Percentiles rank a stretch among this genome's conserved stretches.
phyloP scores from a whole-genome alignment of 2,113 vertebrate species.

The Oxyura jamaicensis region DNA sequence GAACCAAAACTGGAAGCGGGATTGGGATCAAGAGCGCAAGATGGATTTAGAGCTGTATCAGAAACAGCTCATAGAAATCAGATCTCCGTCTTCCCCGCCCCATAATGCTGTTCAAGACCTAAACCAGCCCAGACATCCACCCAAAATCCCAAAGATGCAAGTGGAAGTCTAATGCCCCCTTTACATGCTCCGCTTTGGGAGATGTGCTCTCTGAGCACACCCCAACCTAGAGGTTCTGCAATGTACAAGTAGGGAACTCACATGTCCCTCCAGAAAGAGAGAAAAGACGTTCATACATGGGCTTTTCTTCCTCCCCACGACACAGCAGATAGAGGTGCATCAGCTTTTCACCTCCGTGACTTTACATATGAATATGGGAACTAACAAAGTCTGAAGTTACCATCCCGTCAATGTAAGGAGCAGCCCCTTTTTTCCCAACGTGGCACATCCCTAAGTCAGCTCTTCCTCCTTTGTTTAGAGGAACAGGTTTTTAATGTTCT shows the following conservation, averaged over 20 bases:
- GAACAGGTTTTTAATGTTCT: background rate
- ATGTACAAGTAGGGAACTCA: background rate
- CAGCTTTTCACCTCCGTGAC: background rate
- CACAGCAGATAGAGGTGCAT: background rate
- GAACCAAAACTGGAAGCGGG: background rate
- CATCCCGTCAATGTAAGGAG: accelerated
- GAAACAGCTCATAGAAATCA: background rate
- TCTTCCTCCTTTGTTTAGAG: background rate
- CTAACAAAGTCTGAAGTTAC: background rate
- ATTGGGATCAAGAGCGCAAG: background rate
- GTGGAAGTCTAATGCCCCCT: background rate
- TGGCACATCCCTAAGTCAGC: background rate
- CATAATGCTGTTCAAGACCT: background rate
- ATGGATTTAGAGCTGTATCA: background rate
- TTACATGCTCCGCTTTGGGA: background rate
- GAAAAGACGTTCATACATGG: background rate
- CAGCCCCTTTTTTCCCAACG: background rate
- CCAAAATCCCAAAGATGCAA: background rate
- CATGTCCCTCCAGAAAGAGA: background rate
- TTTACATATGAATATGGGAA: background rate
- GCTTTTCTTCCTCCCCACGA: background rate
- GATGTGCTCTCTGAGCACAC: background rate
- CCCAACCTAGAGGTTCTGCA: background rate
- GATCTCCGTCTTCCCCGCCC: background rate
- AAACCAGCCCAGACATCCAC: background rate